Conservation (phyloP, 2,113 vertebrate species). For the Cyrtonyx montezumae region DNA sequence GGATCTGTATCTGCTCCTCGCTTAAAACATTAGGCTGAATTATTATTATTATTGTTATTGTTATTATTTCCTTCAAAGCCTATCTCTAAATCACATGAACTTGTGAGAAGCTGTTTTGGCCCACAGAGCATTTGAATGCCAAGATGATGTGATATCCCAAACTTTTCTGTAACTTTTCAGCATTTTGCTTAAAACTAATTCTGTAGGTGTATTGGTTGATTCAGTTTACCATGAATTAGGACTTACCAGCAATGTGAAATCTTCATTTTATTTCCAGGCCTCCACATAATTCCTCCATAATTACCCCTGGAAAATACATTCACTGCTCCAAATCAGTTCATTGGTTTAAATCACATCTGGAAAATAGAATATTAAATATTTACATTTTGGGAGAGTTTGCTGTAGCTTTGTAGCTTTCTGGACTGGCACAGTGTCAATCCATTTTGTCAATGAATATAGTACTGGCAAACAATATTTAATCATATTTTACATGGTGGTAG, state of each 20-base stretch:
- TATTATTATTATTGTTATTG: background rate
- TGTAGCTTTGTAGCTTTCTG: background rate
- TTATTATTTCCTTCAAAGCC: background rate
- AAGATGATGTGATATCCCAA: background rate
- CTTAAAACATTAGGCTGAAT: background rate
- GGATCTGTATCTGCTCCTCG: background rate
- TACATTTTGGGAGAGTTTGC: background rate
- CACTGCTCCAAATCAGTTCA: background rate
- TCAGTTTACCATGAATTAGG: background rate
- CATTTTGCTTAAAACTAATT: background rate
- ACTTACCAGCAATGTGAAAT: background rate
- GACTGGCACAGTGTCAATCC: background rate
- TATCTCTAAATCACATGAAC: background rate
- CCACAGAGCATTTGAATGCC: background rate
- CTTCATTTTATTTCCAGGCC: background rate
- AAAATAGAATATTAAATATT: background rate
- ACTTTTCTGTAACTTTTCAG: background rate
- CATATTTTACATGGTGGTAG: background rate
- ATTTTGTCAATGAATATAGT: background rate
- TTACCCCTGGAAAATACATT: background rate
- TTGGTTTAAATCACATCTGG: background rate
- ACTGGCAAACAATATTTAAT: background rate
- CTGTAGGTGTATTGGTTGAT: background rate
- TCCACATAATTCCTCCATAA: background rate
- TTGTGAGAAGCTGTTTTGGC: background rate